Evolutionary conservation across 2,888 invertebrate species (phyloP).

Genomic region (Epistrophe eligans): DNA sequence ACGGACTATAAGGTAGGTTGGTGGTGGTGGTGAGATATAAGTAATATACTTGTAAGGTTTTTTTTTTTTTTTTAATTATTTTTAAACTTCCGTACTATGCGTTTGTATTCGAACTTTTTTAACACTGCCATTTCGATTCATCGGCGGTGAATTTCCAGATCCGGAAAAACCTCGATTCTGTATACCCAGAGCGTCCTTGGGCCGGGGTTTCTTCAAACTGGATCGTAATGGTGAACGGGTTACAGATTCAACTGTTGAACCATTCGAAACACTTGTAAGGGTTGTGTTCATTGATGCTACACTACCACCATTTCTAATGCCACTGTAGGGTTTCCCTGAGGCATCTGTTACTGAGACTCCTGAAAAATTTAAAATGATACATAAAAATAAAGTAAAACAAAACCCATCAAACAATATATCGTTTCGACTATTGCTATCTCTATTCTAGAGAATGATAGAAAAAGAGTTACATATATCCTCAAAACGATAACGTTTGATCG

Average conservation of each 20-base stretch:
- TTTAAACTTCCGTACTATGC: slow-evolving; percentile 94
- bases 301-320: slow-evolving; percentile 88
- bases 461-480: no score
- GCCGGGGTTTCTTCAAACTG: slow-evolving; percentile 92
- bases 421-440: no score
- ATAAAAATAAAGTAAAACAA: no score
- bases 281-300: slow-evolving; percentile 90
- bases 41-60: slow-evolving; percentile 16
- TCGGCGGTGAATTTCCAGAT: slow-evolving; percentile 92
- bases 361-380: no score
- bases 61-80: not conserved
- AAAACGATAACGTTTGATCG: no score
- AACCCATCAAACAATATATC: no score
- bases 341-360: slow-evolving; percentile 94
- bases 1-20: slow-evolving; percentile 74
- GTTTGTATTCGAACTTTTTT: slow-evolving; percentile 96
- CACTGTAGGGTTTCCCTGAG: slow-evolving; percentile 92
- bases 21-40: slow-evolving; percentile 59
- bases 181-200: slow-evolving; percentile 89
- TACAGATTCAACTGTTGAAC: slow-evolving; percentile 84
- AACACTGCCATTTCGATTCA: slow-evolving; percentile 93
- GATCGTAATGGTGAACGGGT: slow-evolving; percentile 90
- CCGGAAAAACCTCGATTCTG: slow-evolving; percentile 90
- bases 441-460: no score
- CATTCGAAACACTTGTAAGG: slow-evolving; percentile 87